phyloP scores from a whole-genome alignment of 2,888 invertebrate genomes.

The Hirtodrosophila alboralis region DNA sequence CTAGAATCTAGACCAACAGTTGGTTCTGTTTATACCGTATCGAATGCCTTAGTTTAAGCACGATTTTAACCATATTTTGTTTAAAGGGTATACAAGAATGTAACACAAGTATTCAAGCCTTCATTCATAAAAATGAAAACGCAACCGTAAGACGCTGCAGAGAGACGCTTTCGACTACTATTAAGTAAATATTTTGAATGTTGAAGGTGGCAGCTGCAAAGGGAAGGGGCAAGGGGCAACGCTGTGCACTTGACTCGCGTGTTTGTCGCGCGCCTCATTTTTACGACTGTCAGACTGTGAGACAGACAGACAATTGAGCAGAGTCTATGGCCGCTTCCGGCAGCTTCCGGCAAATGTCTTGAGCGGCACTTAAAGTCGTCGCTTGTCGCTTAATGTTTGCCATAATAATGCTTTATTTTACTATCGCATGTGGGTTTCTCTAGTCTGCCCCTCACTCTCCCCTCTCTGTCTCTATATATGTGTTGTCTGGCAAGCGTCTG shows the following conservation, averaged over 20 bases:
- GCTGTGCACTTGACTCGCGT: slow-evolving; percentile 47
- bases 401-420: slow-evolving; percentile 80
- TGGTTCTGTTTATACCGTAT: too few species aligned
- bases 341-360: slow-evolving; percentile 73
- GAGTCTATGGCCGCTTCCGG: slow-evolving; percentile 48
- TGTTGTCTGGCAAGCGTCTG: slow-evolving; percentile 70
- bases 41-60: too few species aligned
- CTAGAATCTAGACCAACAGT: too few species aligned
- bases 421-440: slow-evolving; percentile 57
- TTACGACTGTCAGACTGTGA: slow-evolving; percentile 46
- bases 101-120: slow-evolving; percentile 20
- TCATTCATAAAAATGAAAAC: slow-evolving; percentile 78
- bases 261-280: slow-evolving; percentile 57
- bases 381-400: slow-evolving; percentile 60
- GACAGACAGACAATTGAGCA: slow-evolving; percentile 32
- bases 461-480: slow-evolving; percentile 6
- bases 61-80: too few species aligned
- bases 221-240: slow-evolving; percentile 2
- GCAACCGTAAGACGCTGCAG: slow-evolving; percentile 41
- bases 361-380: slow-evolving; percentile 56
- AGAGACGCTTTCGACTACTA: slow-evolving; percentile 19
- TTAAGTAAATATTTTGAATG: slow-evolving; percentile 26
- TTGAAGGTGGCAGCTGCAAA: neutral
- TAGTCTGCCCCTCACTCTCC: slow-evolving; percentile 3
- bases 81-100: too few species aligned